Evolutionary conservation across 2,113 vertebrate genomes (phyloP), one percentile per base, ranked within the genome.

Genomic region (Mohoua ochrocephala): DNA sequence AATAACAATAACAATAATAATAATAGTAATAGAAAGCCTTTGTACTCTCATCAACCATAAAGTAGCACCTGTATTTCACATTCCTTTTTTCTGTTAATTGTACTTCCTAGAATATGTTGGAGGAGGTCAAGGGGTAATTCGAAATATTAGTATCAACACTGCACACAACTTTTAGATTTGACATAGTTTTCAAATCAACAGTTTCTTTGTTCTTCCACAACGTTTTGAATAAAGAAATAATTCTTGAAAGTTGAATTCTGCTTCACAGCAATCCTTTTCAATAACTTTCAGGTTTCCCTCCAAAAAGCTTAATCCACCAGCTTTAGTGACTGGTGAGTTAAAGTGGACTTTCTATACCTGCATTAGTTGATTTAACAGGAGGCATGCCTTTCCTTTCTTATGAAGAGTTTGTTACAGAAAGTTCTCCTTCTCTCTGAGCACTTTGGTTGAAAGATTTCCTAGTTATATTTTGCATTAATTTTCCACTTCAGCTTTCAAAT

Each of bases 21-120:
- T 42, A 80, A 56, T 39, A 71, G 54, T 61, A 85, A 52, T 44
- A 65, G 30, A 81, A 94, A 89, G n/a, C 15, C 76, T 95, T 93
- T 95, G 76, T 93, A 92, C 54, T 78, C 64, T 95, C 86, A 78
- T 78, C 39, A 84, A 56, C 56, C 47, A 56, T 71, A 91, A 93
- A 87, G 27, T 76, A 84, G 30, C 42, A 89, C 53, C 56, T 87
- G 57, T 93, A 73, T 61, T 73, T 77, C 44, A 52, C 54, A 73
- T 84, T 81, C 39, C 18, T 71, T 89, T 94, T 91, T 86, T 96
- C 79, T 91, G 64, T 60, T 86, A 95, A 52, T 54, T 63, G 27
- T 49, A 79, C 39, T 87, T 93, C 47, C 75, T 3, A 71, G 70
- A 82, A 7, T 37, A 85, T 80, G 76, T 54, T 73, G 31, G 39